Percentiles rank a stretch among this genome's conserved stretches.
Evolutionary conservation across 2,113 vertebrate species (phyloP).

Genomic region (Podilymbus podiceps): DNA sequence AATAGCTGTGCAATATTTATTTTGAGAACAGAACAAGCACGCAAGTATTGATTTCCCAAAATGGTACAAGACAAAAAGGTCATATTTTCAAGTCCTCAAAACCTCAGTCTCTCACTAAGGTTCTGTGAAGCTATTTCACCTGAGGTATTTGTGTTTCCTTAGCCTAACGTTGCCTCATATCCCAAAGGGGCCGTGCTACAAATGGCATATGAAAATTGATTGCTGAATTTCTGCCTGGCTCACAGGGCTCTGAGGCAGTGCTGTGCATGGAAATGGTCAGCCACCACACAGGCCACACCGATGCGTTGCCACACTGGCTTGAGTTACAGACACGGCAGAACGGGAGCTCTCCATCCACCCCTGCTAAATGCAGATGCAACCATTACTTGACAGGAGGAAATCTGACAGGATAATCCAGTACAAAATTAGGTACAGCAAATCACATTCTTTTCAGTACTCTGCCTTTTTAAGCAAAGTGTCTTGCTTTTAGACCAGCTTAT

Average conservation of each 20-base stretch:
- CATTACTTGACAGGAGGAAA: background rate
- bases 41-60: background rate
- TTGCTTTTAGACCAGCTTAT: background rate
- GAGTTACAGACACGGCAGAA: background rate
- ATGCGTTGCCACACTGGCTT: background rate
- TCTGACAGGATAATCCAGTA: background rate
- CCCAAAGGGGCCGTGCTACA: background rate
- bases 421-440: background rate
- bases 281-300: accelerated
- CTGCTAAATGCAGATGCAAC: background rate
- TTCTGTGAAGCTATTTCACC: background rate
- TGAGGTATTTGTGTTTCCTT: background rate
- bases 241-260: background rate
- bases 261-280: background rate
- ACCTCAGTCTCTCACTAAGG: background rate
- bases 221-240: background rate
- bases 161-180: background rate
- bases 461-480: background rate
- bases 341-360: background rate
- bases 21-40: background rate
- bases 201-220: background rate
- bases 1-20: background rate
- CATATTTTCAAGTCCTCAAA: background rate
- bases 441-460: background rate
- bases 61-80: background rate